These are phyloP conservation scores for Emydoidea blandingii DNA, from an alignment of 2,797 vertebrate genomes.

Conservation along the genomic window DNA sequence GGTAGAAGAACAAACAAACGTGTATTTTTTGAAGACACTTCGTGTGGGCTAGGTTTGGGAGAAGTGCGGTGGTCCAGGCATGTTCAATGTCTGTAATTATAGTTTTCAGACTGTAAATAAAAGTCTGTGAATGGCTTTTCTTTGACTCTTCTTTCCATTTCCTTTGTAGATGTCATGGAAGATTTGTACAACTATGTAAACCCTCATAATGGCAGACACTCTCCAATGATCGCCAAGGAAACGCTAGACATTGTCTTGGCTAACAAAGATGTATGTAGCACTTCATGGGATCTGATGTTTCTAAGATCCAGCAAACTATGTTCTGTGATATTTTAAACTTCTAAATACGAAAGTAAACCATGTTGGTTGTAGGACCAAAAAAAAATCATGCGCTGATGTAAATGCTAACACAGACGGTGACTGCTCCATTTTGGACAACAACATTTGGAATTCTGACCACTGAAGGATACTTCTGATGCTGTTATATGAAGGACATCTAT, in stretches of 20 bases:
- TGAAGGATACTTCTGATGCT: not conserved
- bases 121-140: not conserved
- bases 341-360: rapidly evolving
- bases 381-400: not conserved
- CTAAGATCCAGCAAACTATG: not conserved
- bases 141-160: not conserved
- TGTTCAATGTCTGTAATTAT: not conserved
- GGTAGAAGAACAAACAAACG: not conserved
- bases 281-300: rapidly evolving
- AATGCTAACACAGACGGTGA: not conserved
- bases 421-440: not conserved
- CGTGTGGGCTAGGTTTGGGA: not conserved
- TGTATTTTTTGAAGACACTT: not conserved
- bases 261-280: conserved; percentile 91
- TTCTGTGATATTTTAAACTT: not conserved
- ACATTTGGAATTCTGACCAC: not conserved
- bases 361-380: not conserved
- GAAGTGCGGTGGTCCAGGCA: not conserved
- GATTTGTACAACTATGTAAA: conserved; percentile 96
- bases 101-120: rapidly evolving
- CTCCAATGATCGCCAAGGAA: conserved; percentile 94
- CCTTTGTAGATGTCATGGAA: conserved; percentile 92
- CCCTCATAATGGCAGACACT: conserved; percentile 90
- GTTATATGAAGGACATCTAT: not conserved
- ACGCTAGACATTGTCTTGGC: conserved; percentile 90